A percentile compares a stretch with the other conserved stretches of the same genome.
Conservation (phyloP, 2,113 vertebrate species). For the Protobothrops flavoviridis region DNA sequence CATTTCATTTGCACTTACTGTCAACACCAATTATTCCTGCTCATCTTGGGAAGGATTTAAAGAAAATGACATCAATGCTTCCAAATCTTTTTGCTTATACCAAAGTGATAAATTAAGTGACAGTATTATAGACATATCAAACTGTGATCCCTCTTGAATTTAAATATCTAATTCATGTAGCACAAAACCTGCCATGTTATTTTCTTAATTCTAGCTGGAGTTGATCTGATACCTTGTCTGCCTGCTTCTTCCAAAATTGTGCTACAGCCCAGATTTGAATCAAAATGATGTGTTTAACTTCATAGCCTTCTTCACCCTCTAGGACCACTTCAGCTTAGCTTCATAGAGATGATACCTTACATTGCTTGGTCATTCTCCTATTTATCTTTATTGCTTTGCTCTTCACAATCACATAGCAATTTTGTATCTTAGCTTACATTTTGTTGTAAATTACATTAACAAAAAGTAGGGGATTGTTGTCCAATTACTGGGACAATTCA, state of each 20-base stretch:
- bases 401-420: not conserved
- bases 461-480: not conserved
- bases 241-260: not conserved
- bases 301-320: not conserved
- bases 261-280: not conserved
- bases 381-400: not conserved
- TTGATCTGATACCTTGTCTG: not conserved
- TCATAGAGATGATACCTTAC: not conserved
- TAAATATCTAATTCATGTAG: slow-evolving; percentile 4
- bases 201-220: not conserved
- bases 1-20: not conserved
- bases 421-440: not conserved
- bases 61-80: slow-evolving; percentile 20
- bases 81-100: slow-evolving; percentile 7
- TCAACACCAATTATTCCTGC: slow-evolving; percentile 22
- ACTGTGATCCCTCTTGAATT: slow-evolving; percentile 12
- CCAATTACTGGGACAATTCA: not conserved
- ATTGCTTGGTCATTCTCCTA: not conserved
- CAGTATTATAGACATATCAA: slow-evolving; percentile 29
- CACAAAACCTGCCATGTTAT: not conserved
- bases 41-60: slow-evolving; percentile 10
- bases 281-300: not conserved
- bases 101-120: slow-evolving; percentile 24
- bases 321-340: not conserved
- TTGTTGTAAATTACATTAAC: not conserved